Conservation (phyloP, 1,140 invertebrate genomes). For the Onthophagus taurus region DNA sequence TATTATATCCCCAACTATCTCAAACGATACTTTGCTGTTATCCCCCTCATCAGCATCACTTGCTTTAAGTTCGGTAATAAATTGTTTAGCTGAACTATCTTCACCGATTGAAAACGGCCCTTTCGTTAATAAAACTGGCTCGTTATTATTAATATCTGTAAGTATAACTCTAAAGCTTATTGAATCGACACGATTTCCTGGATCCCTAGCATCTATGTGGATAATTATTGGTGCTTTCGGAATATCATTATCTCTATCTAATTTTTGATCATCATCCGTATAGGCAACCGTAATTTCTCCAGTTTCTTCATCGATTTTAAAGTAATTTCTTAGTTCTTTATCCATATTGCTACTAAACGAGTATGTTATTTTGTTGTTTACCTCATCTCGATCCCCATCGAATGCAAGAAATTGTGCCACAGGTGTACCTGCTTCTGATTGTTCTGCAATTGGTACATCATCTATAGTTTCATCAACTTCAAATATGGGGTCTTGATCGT, state of each 20-base stretch:
- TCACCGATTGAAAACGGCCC: too few species aligned
- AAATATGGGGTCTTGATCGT: constrained; percentile 1
- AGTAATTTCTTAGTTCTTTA: neutral
- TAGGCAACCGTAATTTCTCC: neutral
- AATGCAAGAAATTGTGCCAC: neutral
- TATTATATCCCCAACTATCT: too few species aligned
- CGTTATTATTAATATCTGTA: constrained; percentile 6
- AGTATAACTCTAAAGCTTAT: neutral
- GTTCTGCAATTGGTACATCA: neutral
- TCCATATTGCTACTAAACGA: neutral
- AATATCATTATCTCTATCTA: constrained; percentile 4
- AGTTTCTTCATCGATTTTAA: neutral
- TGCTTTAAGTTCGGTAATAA: neutral
- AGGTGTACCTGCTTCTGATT: neutral
- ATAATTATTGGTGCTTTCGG: neutral
- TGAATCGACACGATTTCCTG: neutral
- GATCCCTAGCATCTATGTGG: neutral
- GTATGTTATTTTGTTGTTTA: neutral
- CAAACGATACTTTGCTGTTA: too few species aligned
- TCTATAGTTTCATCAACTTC: constrained; percentile 1
- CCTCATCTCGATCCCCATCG: constrained; percentile 1
- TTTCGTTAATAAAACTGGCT: neutral
- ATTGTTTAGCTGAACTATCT: too few species aligned
- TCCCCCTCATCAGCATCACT: neutral
- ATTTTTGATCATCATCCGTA: neutral